These are phyloP conservation scores for Mesorhabditis spiculigera DNA, from an alignment of 2,888 invertebrate genomes.

Conservation along the genomic window DNA sequence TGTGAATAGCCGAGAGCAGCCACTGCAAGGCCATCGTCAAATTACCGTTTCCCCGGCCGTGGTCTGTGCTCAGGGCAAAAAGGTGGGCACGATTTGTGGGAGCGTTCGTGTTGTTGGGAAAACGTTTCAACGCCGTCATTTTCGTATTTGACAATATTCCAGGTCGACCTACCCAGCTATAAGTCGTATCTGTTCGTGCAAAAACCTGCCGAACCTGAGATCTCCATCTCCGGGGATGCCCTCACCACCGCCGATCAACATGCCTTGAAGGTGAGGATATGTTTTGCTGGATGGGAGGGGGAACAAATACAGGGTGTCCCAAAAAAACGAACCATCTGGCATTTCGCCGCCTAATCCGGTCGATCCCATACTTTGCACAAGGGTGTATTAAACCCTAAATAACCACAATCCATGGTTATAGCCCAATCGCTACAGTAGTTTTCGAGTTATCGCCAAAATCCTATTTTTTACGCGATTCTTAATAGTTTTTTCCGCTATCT, in stretches of 20 bases:
- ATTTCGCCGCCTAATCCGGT: no score
- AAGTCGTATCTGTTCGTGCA: constrained; percentile 84
- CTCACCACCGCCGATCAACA: constrained; percentile 81
- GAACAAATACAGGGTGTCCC: no score
- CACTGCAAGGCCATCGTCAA: constrained; percentile 89
- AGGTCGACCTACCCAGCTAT: constrained; percentile 68
- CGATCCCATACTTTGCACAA: no score
- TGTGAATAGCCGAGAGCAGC: constrained; percentile 83
- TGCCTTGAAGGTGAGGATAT: constrained; percentile 69
- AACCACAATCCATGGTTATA: no score
- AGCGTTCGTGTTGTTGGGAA: background rate
- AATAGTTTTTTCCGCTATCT: no score
- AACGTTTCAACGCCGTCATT: no score
- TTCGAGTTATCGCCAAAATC: no score
- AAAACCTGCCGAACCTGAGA: constrained; percentile 77
- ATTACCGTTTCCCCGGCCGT: constrained; percentile 78
- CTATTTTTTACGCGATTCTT: no score
- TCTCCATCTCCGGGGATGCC: constrained; percentile 67
- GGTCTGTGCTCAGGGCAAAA: constrained; percentile 62
- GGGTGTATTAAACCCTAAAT: no score
- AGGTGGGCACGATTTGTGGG: constrained; percentile 13
- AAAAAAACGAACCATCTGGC: no score
- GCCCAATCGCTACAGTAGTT: no score
- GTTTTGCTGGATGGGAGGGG: background rate
- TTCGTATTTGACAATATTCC: background rate